These are phyloP conservation scores for Gnathonemus longibarbis DNA, from an alignment of 2,113 vertebrate species.

Conservation along the genomic window DNA sequence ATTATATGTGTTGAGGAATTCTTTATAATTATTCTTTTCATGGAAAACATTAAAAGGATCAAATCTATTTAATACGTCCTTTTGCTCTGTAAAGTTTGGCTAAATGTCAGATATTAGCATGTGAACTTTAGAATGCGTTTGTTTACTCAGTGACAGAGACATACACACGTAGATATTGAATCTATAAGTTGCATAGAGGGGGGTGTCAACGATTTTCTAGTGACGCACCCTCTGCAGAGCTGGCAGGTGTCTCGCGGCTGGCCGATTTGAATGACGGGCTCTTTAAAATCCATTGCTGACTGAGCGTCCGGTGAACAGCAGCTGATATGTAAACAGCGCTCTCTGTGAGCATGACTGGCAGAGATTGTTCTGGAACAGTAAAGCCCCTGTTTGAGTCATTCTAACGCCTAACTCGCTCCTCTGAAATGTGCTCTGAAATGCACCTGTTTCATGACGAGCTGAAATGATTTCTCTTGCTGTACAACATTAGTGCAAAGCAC, in stretches of 20 bases:
- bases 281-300: not conserved
- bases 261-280: not conserved
- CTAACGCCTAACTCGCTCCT: not conserved
- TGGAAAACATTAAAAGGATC: conserved; percentile 7
- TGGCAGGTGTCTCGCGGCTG: not conserved
- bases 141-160: not conserved
- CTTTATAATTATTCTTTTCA: not conserved
- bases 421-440: not conserved
- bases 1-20: not conserved
- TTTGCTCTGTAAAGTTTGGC: conserved; percentile 8
- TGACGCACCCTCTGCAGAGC: not conserved
- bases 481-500: not conserved
- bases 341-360: not conserved
- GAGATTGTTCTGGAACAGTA: not conserved
- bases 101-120: conserved; percentile 17
- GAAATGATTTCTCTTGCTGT: not conserved
- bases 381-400: not conserved
- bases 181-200: not conserved
- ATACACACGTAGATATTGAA: not conserved
- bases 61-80: not conserved
- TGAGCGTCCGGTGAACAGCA: not conserved
- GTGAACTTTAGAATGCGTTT: conserved; percentile 8
- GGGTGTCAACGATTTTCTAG: not conserved
- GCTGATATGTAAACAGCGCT: not conserved
- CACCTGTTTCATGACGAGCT: not conserved